Base-by-base conservation (phyloP, 2,888 invertebrate species). In the Thumatha senex region DNA sequence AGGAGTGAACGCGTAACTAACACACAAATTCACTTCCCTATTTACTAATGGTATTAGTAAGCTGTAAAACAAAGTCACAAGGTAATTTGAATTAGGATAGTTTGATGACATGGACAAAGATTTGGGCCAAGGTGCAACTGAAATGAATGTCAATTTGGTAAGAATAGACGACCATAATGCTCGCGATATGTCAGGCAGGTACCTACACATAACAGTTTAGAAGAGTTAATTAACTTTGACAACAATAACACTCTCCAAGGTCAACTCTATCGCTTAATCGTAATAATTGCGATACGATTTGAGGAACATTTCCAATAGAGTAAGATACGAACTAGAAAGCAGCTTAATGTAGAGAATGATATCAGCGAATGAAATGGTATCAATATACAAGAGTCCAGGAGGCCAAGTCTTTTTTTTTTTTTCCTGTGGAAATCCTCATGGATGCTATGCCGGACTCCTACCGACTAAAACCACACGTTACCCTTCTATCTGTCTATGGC, bases 31-130 rank as follows among this genome's bases (percentile, higher is more conserved):
- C n/a, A n/a, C n/a, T n/a, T n/a, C n/a, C n/a, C n/a, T n/a, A n/a
- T n/a, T n/a, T n/a, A n/a, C n/a, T n/a, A n/a, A n/a, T n/a, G n/a
- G n/a, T n/a, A n/a, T n/a, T n/a, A n/a, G n/a, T n/a, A n/a, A n/a
- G n/a, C n/a, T n/a, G n/a, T n/a, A n/a, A n/a, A n/a, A n/a, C n/a
- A n/a, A n/a, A n/a, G n/a, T n/a, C n/a, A n/a, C n/a, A n/a, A n/a
- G n/a, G n/a, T n/a, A n/a, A n/a, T n/a, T n/a, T 57, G 70, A 80
- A 80, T 85, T 82, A 85, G 77, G 76, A 80, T 75, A 61, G 57
- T 65, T 58, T 62, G 50, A 61, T n/a, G n/a, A n/a, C n/a, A n/a
- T 51, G 61, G 54, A 61, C 51, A 56, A 46, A 40, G 44, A 78
- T 76, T 72, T 79, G 51, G 81, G 85, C 72, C 85, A 85, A 85